Conservation (phyloP, 2,888 invertebrate species). For the Drosophila suboccidentalis region DNA sequence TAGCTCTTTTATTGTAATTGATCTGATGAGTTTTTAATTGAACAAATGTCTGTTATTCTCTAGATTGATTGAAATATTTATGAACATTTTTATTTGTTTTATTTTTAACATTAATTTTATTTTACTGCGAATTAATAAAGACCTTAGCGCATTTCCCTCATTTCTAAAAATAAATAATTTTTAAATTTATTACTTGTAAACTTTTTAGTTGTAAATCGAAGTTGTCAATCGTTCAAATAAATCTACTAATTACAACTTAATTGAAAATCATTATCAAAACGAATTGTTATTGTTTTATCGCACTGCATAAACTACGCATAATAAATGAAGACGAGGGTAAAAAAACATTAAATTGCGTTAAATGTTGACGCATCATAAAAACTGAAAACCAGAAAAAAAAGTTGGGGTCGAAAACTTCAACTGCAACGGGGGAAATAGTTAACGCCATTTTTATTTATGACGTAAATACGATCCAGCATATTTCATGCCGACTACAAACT, state of each 20-base stretch:
- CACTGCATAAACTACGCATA: constrained; percentile 22
- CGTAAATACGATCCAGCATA: constrained; percentile 72
- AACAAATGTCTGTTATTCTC: too few relatives aligned
- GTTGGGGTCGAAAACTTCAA: constrained; percentile 36
- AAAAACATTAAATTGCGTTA: constrained; percentile 71
- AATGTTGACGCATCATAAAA: constrained; percentile 62
- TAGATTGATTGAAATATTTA: too few relatives aligned
- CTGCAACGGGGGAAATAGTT: constrained; percentile 68
- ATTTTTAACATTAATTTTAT: too few relatives aligned
- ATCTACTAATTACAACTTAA: constrained; percentile 3
- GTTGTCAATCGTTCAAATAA: not conserved
- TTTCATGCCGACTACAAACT: constrained; percentile 73
- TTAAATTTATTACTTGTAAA: not conserved
- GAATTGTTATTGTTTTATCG: constrained; percentile 26
- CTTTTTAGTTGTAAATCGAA: not conserved
- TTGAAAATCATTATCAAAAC: constrained; percentile 15
- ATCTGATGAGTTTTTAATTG: too few relatives aligned
- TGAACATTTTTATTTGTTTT: too few relatives aligned
- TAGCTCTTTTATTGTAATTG: too few relatives aligned
- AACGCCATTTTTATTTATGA: constrained; percentile 80
- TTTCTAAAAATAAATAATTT: not conserved
- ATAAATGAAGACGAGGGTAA: constrained; percentile 9
- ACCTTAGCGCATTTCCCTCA: not conserved
- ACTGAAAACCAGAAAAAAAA: constrained; percentile 8
- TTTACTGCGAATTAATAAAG: too few relatives aligned